Conservation (phyloP, 2,113 vertebrate species). For the Osmerus eperlanus region DNA sequence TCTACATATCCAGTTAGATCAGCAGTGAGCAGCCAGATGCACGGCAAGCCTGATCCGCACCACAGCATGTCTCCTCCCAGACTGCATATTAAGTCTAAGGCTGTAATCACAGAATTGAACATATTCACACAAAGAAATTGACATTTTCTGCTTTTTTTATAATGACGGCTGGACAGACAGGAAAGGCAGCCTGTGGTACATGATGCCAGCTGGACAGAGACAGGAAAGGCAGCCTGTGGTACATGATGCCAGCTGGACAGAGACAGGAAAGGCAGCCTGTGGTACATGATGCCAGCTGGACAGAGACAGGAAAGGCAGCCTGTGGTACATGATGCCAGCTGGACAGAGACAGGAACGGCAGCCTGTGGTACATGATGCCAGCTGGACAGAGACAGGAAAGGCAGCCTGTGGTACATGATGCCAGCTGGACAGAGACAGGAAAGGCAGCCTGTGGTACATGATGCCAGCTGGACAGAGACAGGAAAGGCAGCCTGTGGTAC, state of each 20-base stretch:
- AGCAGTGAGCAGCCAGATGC: slow-evolving; percentile 36
- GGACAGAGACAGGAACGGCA: slow-evolving; percentile 18
- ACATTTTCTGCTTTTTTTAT: not conserved
- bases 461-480: slow-evolving; percentile 1
- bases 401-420: not conserved
- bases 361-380: not conserved
- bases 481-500: slow-evolving; percentile 7
- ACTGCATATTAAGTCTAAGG: not conserved
- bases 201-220: not conserved
- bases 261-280: slow-evolving; percentile 13
- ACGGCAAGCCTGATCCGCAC: slow-evolving; percentile 45
- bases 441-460: slow-evolving; percentile 4
- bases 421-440: slow-evolving; percentile 8
- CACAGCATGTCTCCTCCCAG: not conserved
- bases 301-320: slow-evolving; percentile 17
- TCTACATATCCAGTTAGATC: slow-evolving; percentile 55
- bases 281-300: not conserved
- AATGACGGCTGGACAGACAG: slow-evolving; percentile 5
- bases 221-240: slow-evolving; percentile 10
- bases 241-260: not conserved
- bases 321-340: not conserved
- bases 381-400: slow-evolving; percentile 14
- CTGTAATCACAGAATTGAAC: not conserved
- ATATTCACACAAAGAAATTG: not conserved
- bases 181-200: not conserved